A percentile compares a stretch with the other conserved stretches of the same genome.
These are phyloP conservation scores for Ectemnius lituratus DNA, from an alignment of 2,888 invertebrate species.

Conservation along the genomic window DNA sequence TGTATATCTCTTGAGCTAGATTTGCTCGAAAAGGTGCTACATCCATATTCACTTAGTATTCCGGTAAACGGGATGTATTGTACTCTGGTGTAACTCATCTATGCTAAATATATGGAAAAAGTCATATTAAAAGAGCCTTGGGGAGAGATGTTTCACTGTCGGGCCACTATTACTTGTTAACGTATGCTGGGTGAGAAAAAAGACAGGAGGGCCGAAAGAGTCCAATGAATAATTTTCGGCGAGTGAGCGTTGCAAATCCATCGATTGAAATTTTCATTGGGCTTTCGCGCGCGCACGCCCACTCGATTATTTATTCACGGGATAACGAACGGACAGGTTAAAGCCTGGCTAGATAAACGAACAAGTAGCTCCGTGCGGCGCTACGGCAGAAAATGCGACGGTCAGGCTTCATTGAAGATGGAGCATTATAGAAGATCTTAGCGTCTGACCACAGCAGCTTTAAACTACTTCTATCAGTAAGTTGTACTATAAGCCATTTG, in stretches of 20 bases:
- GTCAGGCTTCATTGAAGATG: background rate
- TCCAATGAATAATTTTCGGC: constrained; percentile 61
- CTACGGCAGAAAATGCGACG: constrained; percentile 4
- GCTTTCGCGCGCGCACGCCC: constrained; percentile 65
- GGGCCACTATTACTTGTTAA: constrained; percentile 2
- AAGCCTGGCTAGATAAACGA: constrained; percentile 27
- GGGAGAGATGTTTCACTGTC: background rate
- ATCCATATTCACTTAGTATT: too few relatives aligned
- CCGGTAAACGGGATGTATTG: too few relatives aligned
- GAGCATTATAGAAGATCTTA: background rate
- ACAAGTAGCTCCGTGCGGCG: constrained; percentile 15
- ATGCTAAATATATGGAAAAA: too few relatives aligned
- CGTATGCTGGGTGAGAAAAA: constrained; percentile 10
- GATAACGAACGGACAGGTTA: constrained; percentile 63
- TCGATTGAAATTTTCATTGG: constrained; percentile 73
- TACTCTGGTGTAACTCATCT: too few relatives aligned
- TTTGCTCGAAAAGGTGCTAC: too few relatives aligned
- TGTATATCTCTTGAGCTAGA: background rate
- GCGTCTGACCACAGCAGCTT: background rate
- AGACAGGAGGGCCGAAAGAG: constrained; percentile 19
- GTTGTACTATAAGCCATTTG: background rate
- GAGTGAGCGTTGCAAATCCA: constrained; percentile 65
- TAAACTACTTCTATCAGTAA: constrained; percentile 1
- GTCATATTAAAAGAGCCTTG: too few relatives aligned
- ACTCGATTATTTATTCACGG: constrained; percentile 71